phyloP scores from a whole-genome alignment of 2,888 invertebrate genomes.

The Miltochrista miniata region DNA sequence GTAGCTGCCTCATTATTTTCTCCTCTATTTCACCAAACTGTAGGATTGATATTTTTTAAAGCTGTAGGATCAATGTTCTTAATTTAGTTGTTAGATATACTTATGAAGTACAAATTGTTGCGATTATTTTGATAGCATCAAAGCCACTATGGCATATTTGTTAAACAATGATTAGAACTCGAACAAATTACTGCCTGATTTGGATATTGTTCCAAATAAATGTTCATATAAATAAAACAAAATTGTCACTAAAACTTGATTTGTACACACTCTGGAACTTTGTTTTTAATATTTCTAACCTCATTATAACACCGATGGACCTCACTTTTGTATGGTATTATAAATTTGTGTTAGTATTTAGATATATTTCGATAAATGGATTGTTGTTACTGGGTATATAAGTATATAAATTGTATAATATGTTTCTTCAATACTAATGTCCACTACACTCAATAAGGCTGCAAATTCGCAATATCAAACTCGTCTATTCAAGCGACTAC shows the following conservation, averaged over 20 bases:
- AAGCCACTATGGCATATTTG: conserved; percentile 15
- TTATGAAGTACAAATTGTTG: conserved; percentile 44
- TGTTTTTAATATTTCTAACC: conserved; percentile 18
- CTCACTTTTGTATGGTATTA: conserved; percentile 47
- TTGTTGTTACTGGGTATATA: conserved; percentile 27
- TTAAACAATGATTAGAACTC: conserved; percentile 13
- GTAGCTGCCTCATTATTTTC: not conserved
- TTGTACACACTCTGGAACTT: conserved; percentile 20
- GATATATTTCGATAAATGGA: conserved; percentile 23
- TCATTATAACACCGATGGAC: conserved; percentile 40
- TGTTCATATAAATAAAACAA: too few species aligned
- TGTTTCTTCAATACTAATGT: not conserved
- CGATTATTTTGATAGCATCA: conserved; percentile 24
- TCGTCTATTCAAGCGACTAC: too few species aligned
- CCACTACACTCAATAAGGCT: not conserved
- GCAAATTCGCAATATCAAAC: too few species aligned
- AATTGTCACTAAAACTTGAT: conserved; percentile 4
- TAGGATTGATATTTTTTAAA: too few species aligned
- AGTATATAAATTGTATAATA: conserved; percentile 3
- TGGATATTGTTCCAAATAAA: too few species aligned
- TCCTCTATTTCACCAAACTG: too few species aligned
- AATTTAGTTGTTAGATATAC: conserved; percentile 35
- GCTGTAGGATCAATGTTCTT: conserved; percentile 21
- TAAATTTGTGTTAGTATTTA: conserved; percentile 36
- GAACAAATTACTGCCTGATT: conserved; percentile 27